phyloP scores from a whole-genome alignment of 1,140 invertebrate genomes.

The Drosophila ambigua region DNA sequence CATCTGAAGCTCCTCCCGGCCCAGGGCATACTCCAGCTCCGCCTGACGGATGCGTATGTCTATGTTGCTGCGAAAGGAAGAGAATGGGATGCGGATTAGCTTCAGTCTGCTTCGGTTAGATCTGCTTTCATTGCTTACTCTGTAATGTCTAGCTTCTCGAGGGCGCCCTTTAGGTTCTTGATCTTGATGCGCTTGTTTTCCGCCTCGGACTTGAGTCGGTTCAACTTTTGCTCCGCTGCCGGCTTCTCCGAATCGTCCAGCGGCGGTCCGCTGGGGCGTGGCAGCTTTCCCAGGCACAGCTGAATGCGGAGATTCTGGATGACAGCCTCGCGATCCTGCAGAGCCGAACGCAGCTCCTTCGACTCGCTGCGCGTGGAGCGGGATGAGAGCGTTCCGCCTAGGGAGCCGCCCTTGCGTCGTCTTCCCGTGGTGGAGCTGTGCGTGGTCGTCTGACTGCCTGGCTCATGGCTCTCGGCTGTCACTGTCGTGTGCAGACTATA shows the following conservation, averaged over 20 bases:
- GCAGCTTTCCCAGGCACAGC: constrained; percentile 81
- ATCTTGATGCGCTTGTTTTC: constrained; percentile 90
- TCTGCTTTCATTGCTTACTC: constrained; percentile 85
- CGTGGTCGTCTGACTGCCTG: constrained; percentile 82
- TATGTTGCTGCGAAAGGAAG: constrained; percentile 88
- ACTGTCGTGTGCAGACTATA: constrained; percentile 63
- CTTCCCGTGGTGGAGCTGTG: constrained; percentile 85
- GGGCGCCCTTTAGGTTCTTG: constrained; percentile 89
- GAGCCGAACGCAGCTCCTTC: constrained; percentile 88
- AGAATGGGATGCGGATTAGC: neutral
- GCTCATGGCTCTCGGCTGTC: constrained; percentile 51
- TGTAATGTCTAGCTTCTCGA: constrained; percentile 90
- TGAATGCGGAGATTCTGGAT: constrained; percentile 88
- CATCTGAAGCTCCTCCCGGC: constrained; percentile 93
- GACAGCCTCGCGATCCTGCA: constrained; percentile 92
- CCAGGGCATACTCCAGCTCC: constrained; percentile 94
- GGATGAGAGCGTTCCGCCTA: constrained; percentile 70
- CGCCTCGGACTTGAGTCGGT: constrained; percentile 87
- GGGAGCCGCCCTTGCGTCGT: constrained; percentile 85
- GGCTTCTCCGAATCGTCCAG: constrained; percentile 76
- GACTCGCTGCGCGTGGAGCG: constrained; percentile 85
- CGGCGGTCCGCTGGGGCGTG: constrained; percentile 83
- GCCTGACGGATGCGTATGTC: constrained; percentile 95
- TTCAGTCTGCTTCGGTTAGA: neutral
- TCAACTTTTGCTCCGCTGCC: constrained; percentile 87